A percentile compares a stretch with the other conserved stretches of the same genome.
These are phyloP conservation scores for Lasiurus cinereus DNA, from an alignment of 2,113 vertebrate species.

Conservation along the genomic window DNA sequence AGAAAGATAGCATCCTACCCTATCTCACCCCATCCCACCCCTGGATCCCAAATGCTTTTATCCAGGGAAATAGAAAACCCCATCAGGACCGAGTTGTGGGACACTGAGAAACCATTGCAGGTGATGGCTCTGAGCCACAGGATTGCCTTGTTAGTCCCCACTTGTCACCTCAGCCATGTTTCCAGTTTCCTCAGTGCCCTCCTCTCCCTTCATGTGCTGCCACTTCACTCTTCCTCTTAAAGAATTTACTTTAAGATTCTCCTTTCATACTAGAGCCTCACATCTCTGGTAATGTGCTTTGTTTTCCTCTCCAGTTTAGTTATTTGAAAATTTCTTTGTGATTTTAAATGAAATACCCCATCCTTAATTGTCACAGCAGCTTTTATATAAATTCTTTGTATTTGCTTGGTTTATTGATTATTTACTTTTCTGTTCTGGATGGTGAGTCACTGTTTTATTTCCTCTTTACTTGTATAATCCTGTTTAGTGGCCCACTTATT, in stretches of 20 bases:
- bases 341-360: neutral
- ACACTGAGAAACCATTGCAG: neutral
- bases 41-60: neutral
- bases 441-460: neutral
- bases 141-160: neutral
- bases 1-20: accelerated
- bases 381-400: neutral
- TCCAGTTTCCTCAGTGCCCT: neutral
- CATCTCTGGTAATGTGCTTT: neutral
- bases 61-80: neutral
- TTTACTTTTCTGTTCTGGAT: neutral
- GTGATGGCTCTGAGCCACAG: neutral
- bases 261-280: neutral
- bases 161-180: neutral
- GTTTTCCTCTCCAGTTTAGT: neutral
- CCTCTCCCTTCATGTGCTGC: neutral
- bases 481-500: neutral
- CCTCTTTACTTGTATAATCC: neutral
- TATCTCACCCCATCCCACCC: accelerated
- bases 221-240: neutral
- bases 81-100: neutral
- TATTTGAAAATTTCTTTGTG: neutral
- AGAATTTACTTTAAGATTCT: neutral
- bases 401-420: neutral
- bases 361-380: neutral